Conservation (phyloP, 2,113 vertebrate species). For the Crotalus horridus region DNA sequence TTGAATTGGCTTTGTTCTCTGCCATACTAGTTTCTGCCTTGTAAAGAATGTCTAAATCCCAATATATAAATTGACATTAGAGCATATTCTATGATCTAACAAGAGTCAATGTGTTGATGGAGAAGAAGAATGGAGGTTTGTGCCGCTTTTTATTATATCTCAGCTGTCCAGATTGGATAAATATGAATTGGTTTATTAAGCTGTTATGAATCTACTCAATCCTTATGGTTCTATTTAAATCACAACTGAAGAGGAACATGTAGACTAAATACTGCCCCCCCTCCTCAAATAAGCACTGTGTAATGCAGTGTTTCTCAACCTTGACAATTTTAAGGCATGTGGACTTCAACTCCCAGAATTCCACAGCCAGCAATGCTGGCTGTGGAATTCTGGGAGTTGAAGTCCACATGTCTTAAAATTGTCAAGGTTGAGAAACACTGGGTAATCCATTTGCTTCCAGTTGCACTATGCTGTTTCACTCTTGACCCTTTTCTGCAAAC, state of each 20-base stretch:
- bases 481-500: neutral
- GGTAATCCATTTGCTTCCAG: neutral
- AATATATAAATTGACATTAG: neutral
- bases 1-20: neutral
- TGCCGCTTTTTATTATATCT: neutral
- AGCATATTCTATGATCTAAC: neutral
- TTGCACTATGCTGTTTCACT: neutral
- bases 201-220: neutral
- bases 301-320: neutral
- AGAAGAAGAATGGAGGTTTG: neutral
- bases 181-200: constrained; percentile 27
- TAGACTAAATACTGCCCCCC: neutral
- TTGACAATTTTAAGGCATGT: too few species aligned
- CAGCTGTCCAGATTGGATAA: accelerated
- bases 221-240: neutral
- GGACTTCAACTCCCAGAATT: too few species aligned
- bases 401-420: too few species aligned
- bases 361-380: too few species aligned
- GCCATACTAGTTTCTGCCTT: neutral
- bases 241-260: neutral
- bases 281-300: neutral
- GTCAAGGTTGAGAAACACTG: too few species aligned
- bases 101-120: neutral
- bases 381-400: too few species aligned
- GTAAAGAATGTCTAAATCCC: neutral